These are phyloP conservation scores for Rosalia funebris DNA, from an alignment of 2,888 invertebrate species.

Conservation along the genomic window DNA sequence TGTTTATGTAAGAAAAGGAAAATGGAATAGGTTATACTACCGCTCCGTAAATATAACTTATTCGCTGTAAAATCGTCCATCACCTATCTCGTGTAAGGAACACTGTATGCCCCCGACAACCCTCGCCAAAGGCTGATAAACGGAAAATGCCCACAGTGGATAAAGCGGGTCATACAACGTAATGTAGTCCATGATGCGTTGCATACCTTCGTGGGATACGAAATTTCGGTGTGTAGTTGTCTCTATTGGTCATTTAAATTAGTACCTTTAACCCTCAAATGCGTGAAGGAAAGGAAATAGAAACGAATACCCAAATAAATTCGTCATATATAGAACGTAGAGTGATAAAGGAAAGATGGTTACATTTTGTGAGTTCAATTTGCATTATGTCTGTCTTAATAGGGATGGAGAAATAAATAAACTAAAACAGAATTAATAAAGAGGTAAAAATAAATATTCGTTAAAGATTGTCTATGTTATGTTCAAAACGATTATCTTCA, in stretches of 20 bases:
- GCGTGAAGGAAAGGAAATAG: not conserved
- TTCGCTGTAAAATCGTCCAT: constrained; percentile 5
- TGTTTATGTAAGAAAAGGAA: not conserved
- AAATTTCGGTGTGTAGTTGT: constrained; percentile 5
- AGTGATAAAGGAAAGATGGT: too few species aligned
- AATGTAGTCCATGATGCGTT: constrained; percentile 2
- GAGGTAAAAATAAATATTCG: too few species aligned
- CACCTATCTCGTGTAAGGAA: constrained; percentile 3
- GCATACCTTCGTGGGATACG: constrained; percentile 2
- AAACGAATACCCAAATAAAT: not conserved
- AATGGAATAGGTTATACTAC: constrained; percentile 1
- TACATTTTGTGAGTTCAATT: too few species aligned
- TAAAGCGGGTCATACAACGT: constrained; percentile 4
- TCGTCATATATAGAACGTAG: not conserved
- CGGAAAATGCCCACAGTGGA: constrained; percentile 7
- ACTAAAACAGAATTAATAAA: too few species aligned
- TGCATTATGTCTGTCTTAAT: too few species aligned
- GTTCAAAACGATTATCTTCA: too few species aligned
- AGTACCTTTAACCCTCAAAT: constrained; percentile 10
- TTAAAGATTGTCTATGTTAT: too few species aligned
- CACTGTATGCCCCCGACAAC: not conserved
- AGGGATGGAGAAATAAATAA: too few species aligned
- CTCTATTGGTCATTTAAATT: constrained; percentile 8
- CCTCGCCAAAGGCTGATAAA: constrained; percentile 3
- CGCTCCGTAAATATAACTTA: constrained; percentile 7